Evolutionary conservation across 1,140 invertebrate species (phyloP).

Genomic region (Papilio helenus): DNA sequence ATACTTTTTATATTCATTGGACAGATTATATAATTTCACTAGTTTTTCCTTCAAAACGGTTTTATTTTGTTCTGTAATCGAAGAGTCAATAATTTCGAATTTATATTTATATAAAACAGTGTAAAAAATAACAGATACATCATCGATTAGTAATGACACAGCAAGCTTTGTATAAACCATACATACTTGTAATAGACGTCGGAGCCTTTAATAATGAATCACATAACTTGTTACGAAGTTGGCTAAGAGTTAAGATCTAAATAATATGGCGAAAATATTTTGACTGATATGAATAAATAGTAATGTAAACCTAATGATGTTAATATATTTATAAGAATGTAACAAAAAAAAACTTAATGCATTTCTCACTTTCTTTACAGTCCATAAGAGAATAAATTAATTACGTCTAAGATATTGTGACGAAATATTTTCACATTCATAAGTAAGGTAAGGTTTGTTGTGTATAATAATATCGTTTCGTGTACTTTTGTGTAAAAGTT

Average conservation of each 20-base stretch:
- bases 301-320: slow-evolving; percentile 74
- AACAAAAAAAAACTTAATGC: slow-evolving; percentile 80
- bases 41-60: slow-evolving; percentile 2
- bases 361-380: slow-evolving; percentile 81
- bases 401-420: slow-evolving; percentile 76
- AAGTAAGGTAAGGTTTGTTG: slow-evolving; percentile 80
- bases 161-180: slow-evolving; percentile 35
- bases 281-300: slow-evolving; percentile 77
- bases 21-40: background rate
- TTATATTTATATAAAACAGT: slow-evolving; percentile 22
- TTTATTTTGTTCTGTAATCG: slow-evolving; percentile 4
- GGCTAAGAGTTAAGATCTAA: slow-evolving; percentile 54
- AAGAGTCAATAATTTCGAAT: slow-evolving; percentile 30
- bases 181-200: slow-evolving; percentile 21
- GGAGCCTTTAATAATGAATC: slow-evolving; percentile 11
- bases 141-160: slow-evolving; percentile 30
- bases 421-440: slow-evolving; percentile 81
- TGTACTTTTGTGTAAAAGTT: slow-evolving; percentile 77
- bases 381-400: slow-evolving; percentile 72
- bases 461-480: slow-evolving; percentile 78
- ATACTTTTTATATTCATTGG: slow-evolving; percentile 13
- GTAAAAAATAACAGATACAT: slow-evolving; percentile 20
- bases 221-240: slow-evolving; percentile 48
- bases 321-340: slow-evolving; percentile 80
- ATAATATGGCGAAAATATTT: slow-evolving; percentile 76